These are phyloP conservation scores for Montipora cactus DNA, from an alignment of 64 coral and sea anemone species.

Conservation along the genomic window DNA sequence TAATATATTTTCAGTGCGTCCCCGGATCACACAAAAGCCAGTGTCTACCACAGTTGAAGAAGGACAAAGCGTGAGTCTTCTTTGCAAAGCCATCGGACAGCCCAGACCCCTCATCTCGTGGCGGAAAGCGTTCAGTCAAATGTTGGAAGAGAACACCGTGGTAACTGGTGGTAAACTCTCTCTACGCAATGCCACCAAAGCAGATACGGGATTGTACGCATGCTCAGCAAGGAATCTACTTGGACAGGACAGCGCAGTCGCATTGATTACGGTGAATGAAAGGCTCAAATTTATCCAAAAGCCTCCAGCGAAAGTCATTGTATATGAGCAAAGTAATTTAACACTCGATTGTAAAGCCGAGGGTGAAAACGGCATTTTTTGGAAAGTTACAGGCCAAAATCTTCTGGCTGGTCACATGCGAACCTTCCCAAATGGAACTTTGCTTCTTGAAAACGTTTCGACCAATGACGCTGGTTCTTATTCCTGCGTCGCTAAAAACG, in stretches of 20 bases:
- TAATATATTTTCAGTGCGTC: background rate
- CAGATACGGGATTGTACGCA: slow-evolving; percentile 27
- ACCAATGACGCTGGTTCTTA: slow-evolving; percentile 3
- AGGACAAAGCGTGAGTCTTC: background rate
- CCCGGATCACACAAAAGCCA: slow-evolving; percentile 21
- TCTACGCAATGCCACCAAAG: background rate
- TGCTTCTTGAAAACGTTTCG: background rate
- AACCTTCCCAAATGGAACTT: background rate
- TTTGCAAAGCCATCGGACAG: slow-evolving; percentile 27
- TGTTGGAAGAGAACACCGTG: background rate
- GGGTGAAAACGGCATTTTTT: background rate
- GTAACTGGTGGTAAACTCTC: background rate
- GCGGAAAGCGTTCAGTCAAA: slow-evolving; percentile 26
- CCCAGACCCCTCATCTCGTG: slow-evolving; percentile 44
- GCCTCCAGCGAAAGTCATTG: background rate
- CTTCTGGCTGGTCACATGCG: background rate
- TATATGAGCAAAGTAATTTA: background rate
- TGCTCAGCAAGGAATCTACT: slow-evolving; percentile 37
- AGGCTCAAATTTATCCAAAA: slow-evolving; percentile 12
- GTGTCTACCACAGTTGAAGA: slow-evolving; percentile 31
- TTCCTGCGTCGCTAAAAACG: slow-evolving; percentile 9
- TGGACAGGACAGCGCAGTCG: background rate
- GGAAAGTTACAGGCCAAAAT: background rate
- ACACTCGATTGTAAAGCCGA: background rate
- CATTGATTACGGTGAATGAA: slow-evolving; percentile 11